A percentile compares a stretch with the other conserved stretches of the same genome.
Conservation (phyloP, 2,888 invertebrate species). For the Ischnura elegans region DNA sequence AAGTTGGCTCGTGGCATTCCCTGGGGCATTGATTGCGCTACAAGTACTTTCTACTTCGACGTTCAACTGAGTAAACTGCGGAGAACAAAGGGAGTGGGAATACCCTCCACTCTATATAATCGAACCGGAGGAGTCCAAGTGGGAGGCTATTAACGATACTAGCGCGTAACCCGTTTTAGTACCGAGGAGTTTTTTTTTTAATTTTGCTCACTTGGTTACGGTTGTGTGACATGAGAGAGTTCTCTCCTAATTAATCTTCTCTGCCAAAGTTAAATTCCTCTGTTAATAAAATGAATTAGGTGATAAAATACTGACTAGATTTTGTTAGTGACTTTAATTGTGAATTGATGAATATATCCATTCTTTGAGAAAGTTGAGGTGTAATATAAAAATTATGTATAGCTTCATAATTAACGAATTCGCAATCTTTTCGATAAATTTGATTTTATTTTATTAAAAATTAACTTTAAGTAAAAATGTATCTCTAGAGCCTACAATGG, state of each 20-base stretch:
- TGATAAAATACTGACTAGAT: no score
- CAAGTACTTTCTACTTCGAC: background rate
- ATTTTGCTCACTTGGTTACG: background rate
- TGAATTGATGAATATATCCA: no score
- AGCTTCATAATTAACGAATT: no score
- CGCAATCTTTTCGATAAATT: no score
- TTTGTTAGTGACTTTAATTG: no score
- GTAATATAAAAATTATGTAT: no score
- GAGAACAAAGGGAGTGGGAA: background rate
- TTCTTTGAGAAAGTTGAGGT: no score
- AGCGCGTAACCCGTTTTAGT: background rate
- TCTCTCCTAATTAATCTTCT: background rate
- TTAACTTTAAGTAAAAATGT: no score
- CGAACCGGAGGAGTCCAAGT: background rate
- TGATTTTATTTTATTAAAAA: no score
- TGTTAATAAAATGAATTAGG: no score
- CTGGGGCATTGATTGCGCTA: background rate
- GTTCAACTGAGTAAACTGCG: background rate
- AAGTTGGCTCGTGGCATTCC: background rate
- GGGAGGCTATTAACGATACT: background rate
- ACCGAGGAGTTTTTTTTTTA: background rate
- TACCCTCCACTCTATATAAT: background rate
- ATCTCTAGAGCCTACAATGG: no score
- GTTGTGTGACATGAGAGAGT: background rate
- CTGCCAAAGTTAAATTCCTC: background rate